phyloP scores from a whole-genome alignment of 2,888 invertebrate species.

The Spodoptera picta region DNA sequence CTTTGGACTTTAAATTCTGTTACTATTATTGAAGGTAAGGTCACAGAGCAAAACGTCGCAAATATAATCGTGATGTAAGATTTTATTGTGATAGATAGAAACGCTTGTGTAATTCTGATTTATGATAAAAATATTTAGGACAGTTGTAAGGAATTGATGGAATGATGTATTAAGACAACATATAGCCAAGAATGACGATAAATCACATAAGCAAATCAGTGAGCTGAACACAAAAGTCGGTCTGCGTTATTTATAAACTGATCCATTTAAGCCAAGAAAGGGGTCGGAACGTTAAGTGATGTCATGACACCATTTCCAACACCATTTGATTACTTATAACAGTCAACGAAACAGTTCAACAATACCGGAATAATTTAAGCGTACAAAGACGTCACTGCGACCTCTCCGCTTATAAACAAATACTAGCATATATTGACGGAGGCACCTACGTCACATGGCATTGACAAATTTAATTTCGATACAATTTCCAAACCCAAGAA shows the following conservation, averaged over 20 bases:
- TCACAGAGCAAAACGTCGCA: constrained; percentile 7
- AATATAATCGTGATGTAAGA: constrained; percentile 18
- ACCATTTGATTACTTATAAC: constrained; percentile 12
- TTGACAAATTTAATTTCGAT: constrained; percentile 51
- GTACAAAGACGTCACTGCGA: constrained; percentile 47
- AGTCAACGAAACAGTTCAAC: constrained; percentile 35
- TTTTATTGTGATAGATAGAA: constrained; percentile 6
- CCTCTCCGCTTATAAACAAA: constrained; percentile 47
- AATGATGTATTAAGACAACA: too few species aligned
- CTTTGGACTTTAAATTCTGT: constrained; percentile 19
- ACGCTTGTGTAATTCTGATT: constrained; percentile 16
- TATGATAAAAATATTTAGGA: constrained; percentile 1
- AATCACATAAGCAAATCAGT: too few species aligned
- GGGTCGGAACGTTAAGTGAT: constrained; percentile 14
- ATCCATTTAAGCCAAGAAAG: constrained; percentile 5
- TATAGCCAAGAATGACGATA: too few species aligned
- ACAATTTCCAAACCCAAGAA: constrained; percentile 47
- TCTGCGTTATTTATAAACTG: constrained; percentile 1
- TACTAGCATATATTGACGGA: constrained; percentile 50
- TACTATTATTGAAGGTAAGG: constrained; percentile 35
- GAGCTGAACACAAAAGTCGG: too few species aligned
- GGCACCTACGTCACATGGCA: constrained; percentile 55
- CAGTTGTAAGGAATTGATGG: constrained; percentile 3
- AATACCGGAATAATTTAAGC: constrained; percentile 45
- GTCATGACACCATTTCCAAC: constrained; percentile 30